Base-by-base conservation (phyloP, 2,113 vertebrate species). In the Sorex fumeus region DNA sequence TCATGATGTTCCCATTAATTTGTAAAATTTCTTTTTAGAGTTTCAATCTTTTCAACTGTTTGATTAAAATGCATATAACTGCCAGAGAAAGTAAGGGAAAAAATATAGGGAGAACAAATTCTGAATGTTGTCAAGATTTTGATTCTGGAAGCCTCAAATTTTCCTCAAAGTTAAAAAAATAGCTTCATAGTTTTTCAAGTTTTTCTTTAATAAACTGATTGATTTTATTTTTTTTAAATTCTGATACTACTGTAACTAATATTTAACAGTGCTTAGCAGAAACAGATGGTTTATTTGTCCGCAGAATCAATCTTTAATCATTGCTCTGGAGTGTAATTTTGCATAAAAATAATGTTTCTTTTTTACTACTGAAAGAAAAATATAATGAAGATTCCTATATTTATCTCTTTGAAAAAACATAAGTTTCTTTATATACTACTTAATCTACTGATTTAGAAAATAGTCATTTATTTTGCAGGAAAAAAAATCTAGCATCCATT, bases 251-350 rank as follows among this genome's bases (percentile, higher is more conserved):
- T n/a, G 0, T 72, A 7, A 7, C 13, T 71, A 50, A 40, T 66
- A 53, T 32, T 2, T 74, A 53, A 80, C 1, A 10, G 2, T 66
- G 12, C 0, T 43, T 50, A 70, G 2, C 57, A 91, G 66, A 21
- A 18, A 45, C 57, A 86, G 47, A 74, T 91, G 76, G 71, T 78
- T 88, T 93, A 93, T 95, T 95, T 66, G 72, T 80, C 45, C 12
- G 80, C 93, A 34, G 83, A 93, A 92, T 95, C 92, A 94, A 93
- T 80, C 25, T 93, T 95, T 95, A 86, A 86, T 95, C 92, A 79
- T 67, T 94, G 15, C 12, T 84, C 11, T 79, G 57, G 15, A 84
- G 71, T 83, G 83, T 53, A 21, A 66, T 85, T 93, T 95, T 80
- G 19, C 23, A 82, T 93, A 88, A 71, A 21, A 71, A 18, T 89